phyloP scores from a whole-genome alignment of 2,797 vertebrate species.

The Peromyscus nudipes region DNA sequence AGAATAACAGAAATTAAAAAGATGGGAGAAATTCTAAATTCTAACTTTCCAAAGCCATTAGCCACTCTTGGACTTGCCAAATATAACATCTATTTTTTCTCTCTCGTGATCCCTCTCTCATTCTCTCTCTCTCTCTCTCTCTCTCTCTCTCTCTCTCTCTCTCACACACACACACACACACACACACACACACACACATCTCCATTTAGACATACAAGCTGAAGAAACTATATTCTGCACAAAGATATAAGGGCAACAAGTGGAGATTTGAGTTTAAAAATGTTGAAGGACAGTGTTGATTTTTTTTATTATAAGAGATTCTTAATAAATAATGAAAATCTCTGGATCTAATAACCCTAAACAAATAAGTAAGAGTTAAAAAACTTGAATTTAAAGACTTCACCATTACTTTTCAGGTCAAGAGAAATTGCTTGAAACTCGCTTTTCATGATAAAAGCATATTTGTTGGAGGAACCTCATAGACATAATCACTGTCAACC shows the following conservation, averaged over 20 bases:
- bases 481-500: slow-evolving; percentile 10
- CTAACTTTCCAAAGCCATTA: slow-evolving; percentile 13
- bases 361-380: not conserved
- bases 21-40: not conserved
- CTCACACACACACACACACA: too few species aligned
- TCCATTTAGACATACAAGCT: not conserved
- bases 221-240: not conserved
- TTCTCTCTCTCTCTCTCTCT: not conserved
- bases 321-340: slow-evolving; percentile 2
- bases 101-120: not conserved
- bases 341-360: not conserved
- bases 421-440: not conserved
- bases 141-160: not conserved
- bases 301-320: not conserved
- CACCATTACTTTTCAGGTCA: not conserved
- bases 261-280: not conserved
- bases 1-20: slow-evolving; percentile 9
- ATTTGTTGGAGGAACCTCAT: not conserved
- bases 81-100: not conserved
- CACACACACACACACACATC: not conserved
- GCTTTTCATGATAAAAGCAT: slow-evolving; percentile 10
- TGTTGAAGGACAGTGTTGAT: not conserved
- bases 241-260: not conserved
- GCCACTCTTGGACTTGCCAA: not conserved
- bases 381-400: slow-evolving; percentile 5